These are phyloP conservation scores for Eurytoma californica DNA, from an alignment of 2,888 invertebrate species.

Conservation along the genomic window DNA sequence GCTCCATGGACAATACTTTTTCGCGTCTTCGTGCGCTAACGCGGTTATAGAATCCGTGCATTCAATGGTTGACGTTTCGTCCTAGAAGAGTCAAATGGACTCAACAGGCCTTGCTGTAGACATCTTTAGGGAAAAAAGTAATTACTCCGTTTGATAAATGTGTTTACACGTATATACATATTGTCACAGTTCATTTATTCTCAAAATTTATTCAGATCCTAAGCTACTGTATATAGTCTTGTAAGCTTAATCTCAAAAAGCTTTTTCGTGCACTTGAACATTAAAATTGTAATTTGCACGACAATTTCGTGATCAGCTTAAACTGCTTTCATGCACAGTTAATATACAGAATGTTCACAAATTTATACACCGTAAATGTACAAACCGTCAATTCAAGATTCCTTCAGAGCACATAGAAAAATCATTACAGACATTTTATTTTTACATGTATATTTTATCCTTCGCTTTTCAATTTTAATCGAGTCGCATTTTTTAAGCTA, in stretches of 20 bases:
- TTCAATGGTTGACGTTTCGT: too few species aligned
- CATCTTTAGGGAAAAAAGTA: conserved; percentile 10
- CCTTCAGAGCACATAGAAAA: conserved; percentile 24
- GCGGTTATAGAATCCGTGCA: too few species aligned
- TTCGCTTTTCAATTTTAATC: conserved; percentile 28
- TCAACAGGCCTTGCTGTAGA: too few species aligned
- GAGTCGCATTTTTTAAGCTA: conserved; percentile 38
- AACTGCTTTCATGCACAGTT: neutral
- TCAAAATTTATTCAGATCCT: conserved; percentile 66
- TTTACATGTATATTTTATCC: neutral
- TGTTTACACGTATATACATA: conserved; percentile 63
- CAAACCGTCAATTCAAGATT: conserved; percentile 12
- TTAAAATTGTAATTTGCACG: conserved; percentile 4
- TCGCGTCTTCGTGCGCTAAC: too few species aligned
- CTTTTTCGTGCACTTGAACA: conserved; percentile 11
- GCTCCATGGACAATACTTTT: too few species aligned
- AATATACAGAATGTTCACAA: conserved; percentile 23
- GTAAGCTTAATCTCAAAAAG: conserved; percentile 53
- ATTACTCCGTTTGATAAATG: conserved; percentile 19
- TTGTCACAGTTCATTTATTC: conserved; percentile 67
- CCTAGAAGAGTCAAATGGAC: too few species aligned
- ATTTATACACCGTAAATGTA: conserved; percentile 47
- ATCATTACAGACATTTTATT: conserved; percentile 4
- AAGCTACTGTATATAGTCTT: conserved; percentile 65
- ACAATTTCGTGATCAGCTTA: neutral